Base-by-base conservation (phyloP, 1,140 invertebrate genomes). In the Aphis gossypii region DNA sequence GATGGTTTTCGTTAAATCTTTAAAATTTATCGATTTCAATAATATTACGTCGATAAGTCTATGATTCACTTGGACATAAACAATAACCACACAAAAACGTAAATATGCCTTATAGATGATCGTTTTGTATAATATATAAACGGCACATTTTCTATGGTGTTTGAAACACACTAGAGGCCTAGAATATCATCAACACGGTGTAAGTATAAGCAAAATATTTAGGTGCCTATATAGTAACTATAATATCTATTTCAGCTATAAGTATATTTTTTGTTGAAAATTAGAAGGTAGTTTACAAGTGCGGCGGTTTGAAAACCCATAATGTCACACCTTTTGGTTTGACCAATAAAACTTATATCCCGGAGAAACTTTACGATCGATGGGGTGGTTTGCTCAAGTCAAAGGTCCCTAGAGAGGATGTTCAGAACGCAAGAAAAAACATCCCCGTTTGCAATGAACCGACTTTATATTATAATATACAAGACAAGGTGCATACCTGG, bases 401-500 rank as follows among this genome's bases (percentile, higher is more conserved):
- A 93, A 54, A 93, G 48, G 92, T 84, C 35, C 41, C 82, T 23
- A n/a, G 60, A n/a, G 56, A 56, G 89, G 48, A 56, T 35, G 68
- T 76, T 0, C 18, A 25, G 0, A 92, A 92, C 25, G 44, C 21
- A 51, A 8, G 87, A 51, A 86, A 92, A 93, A 93, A 83, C 23
- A 84, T 38, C 76, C 48, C 56, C 82, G 92, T 93, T 83, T 56
- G 76, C 41, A 51, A 68, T 76, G 83, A 94, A 84, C 38, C n/a
- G 38, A 68, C 44, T 25, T 92, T 93, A 93, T 94, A 90, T 23
- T 48, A 46, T 76, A 46, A 87, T 46, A 48, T 48, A 87, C 25
- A 87, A 46, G 25, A 25, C 25, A 48, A 46, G 25, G 11, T 88
- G 51, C 35, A 83, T 96, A 97, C 97, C 97, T 94, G 96, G 96